A percentile compares a stretch with the other conserved stretches of the same genome.
These are phyloP conservation scores for Pangasianodon gigas DNA, from an alignment of 2,113 vertebrate genomes.

Conservation along the genomic window DNA sequence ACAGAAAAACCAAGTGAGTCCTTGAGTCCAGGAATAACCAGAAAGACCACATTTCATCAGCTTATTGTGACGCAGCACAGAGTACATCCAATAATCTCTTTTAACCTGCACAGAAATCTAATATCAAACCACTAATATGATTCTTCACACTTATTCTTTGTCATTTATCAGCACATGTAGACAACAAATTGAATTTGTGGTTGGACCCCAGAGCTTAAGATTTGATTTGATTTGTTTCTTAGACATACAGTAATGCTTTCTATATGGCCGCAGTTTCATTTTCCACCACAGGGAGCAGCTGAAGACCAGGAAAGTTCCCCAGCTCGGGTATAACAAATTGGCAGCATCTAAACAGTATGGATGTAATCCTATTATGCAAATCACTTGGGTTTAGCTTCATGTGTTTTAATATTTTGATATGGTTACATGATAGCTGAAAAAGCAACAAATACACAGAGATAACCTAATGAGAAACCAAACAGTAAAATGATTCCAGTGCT, in stretches of 20 bases:
- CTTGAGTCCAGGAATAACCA: background rate
- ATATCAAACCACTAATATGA: background rate
- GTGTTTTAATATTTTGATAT: background rate
- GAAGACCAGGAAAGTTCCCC: slow-evolving; percentile 40
- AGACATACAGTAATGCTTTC: background rate
- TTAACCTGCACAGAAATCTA: background rate
- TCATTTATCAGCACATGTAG: slow-evolving; percentile 1
- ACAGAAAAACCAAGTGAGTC: background rate
- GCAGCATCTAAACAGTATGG: background rate
- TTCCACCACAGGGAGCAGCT: slow-evolving; percentile 58
- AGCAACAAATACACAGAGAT: background rate
- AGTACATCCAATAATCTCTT: slow-evolving; percentile 12
- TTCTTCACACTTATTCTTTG: background rate
- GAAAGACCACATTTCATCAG: background rate
- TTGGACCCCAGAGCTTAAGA: background rate
- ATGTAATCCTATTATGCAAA: background rate
- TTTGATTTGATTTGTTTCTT: background rate
- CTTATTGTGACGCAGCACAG: background rate
- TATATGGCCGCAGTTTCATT: slow-evolving; percentile 48
- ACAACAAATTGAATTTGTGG: background rate
- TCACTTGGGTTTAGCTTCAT: background rate
- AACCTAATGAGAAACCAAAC: background rate
- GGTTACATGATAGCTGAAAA: background rate
- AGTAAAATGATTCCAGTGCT: slow-evolving; percentile 53
- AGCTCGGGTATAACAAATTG: background rate